Evolutionary conservation across 35 echinoderm and acorn worm genomes (phyloP).

Genomic region (Nesometra sesokonis): DNA sequence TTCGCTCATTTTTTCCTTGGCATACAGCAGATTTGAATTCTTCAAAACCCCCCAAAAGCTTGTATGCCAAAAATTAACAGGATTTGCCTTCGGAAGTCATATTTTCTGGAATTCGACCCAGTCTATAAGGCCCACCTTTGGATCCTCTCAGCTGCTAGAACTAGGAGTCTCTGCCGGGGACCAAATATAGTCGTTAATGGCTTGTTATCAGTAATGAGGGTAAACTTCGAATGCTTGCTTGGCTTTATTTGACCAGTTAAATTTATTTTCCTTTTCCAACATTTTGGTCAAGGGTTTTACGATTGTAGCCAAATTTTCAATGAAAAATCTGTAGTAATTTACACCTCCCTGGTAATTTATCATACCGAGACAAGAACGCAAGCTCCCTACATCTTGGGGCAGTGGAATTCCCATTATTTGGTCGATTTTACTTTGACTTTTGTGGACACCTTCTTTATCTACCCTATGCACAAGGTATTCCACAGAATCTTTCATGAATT

Average conservation of each 20-base stretch:
- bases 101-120: too few relatives aligned
- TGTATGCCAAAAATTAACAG: too few relatives aligned
- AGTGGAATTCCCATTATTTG: background rate
- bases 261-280: background rate
- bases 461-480: background rate
- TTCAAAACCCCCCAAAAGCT: too few relatives aligned
- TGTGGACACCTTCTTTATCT: background rate
- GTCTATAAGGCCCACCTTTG: too few relatives aligned
- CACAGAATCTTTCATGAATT: too few relatives aligned
- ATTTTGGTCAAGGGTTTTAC: conserved; percentile 5
- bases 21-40: too few relatives aligned
- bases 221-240: conserved; percentile 15
- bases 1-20: too few relatives aligned
- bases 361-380: conserved; percentile 24
- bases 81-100: too few relatives aligned
- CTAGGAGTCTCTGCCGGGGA: too few relatives aligned
- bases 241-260: background rate
- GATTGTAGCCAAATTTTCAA: background rate
- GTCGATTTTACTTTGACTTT: conserved; percentile 2
- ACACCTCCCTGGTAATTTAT: too few relatives aligned
- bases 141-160: too few relatives aligned
- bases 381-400: background rate
- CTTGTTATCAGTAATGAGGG: conserved; percentile 45
- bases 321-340: conserved; percentile 16
- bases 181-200: conserved; percentile 4